Evolutionary conservation across 1,140 invertebrate genomes (phyloP).

Genomic region (Bombus ignitus): DNA sequence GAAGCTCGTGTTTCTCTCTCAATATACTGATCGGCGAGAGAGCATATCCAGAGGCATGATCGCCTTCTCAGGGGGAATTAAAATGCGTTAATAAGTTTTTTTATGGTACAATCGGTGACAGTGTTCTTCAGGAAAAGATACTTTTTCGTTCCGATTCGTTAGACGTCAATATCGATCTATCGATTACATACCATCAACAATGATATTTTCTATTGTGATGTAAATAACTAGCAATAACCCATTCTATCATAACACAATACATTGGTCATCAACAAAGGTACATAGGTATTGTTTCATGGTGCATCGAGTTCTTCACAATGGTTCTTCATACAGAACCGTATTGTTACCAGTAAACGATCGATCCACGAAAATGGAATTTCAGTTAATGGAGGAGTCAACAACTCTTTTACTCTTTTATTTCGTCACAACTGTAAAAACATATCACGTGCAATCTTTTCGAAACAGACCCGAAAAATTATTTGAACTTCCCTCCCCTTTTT

Average conservation of each 20-base stretch:
- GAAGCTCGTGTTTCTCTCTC: neutral
- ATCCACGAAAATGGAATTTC: constrained; percentile 15
- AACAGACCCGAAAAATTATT: neutral
- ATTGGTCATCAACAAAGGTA: constrained; percentile 1
- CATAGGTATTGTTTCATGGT: constrained; percentile 2
- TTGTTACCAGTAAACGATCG: neutral
- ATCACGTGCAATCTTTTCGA: too few relatives aligned
- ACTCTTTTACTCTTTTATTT: neutral
- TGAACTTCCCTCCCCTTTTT: too few relatives aligned
- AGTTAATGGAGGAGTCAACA: neutral
- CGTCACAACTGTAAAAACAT: neutral
- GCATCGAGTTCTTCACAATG: constrained; percentile 13
- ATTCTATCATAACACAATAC: constrained; percentile 18
- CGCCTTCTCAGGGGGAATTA: constrained; percentile 3
- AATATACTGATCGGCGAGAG: neutral
- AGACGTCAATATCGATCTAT: neutral
- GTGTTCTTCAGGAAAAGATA: neutral
- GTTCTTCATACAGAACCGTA: neutral
- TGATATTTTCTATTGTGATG: neutral
- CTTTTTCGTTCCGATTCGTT: neutral
- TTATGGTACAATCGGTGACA: neutral
- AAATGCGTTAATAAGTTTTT: neutral
- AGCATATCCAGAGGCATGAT: neutral
- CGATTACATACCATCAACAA: neutral
- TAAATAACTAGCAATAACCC: constrained; percentile 13